Conservation (phyloP, 2,113 vertebrate genomes). For the Larimichthys polyactis region DNA sequence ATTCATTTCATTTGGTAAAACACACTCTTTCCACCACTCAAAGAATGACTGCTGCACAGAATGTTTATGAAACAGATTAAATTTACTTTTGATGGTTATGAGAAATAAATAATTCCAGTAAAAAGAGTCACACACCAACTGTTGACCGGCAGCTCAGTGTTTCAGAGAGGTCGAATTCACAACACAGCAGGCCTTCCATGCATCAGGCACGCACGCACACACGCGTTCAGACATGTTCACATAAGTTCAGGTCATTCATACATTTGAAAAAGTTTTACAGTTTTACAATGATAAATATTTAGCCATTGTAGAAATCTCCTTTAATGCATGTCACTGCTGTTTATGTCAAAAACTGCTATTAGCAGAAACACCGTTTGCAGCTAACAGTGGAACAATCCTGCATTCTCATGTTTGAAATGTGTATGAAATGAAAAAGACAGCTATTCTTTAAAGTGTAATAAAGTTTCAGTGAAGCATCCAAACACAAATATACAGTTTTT, state of each 20-base stretch:
- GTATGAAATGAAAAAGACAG: background rate
- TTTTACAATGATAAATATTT: slow-evolving; percentile 90
- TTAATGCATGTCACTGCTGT: slow-evolving; percentile 65
- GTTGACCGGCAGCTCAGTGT: slow-evolving; percentile 78
- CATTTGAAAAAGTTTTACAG: slow-evolving; percentile 90
- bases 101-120: slow-evolving; percentile 91
- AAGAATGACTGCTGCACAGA: slow-evolving; percentile 46
- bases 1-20: background rate
- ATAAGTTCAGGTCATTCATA: slow-evolving; percentile 85
- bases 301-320: slow-evolving; percentile 70
- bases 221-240: slow-evolving; percentile 52
- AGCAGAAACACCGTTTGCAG: slow-evolving; percentile 42
- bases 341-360: slow-evolving; percentile 29
- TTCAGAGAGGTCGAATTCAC: slow-evolving; percentile 79
- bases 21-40: background rate
- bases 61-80: slow-evolving; percentile 84
- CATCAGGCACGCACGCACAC: slow-evolving; percentile 63
- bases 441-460: background rate
- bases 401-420: background rate
- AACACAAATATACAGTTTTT: background rate
- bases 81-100: slow-evolving; percentile 87
- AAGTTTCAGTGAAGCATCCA: slow-evolving; percentile 1
- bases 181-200: slow-evolving; percentile 83
- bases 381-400: slow-evolving; percentile 37
- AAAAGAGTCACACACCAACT: slow-evolving; percentile 83